Percentiles rank a stretch among this genome's conserved stretches.
These are phyloP conservation scores for Haliclystus octoradiatus DNA, from an alignment of 30 jellyfish, hydroid and myxozoan genomes.

Conservation along the genomic window DNA sequence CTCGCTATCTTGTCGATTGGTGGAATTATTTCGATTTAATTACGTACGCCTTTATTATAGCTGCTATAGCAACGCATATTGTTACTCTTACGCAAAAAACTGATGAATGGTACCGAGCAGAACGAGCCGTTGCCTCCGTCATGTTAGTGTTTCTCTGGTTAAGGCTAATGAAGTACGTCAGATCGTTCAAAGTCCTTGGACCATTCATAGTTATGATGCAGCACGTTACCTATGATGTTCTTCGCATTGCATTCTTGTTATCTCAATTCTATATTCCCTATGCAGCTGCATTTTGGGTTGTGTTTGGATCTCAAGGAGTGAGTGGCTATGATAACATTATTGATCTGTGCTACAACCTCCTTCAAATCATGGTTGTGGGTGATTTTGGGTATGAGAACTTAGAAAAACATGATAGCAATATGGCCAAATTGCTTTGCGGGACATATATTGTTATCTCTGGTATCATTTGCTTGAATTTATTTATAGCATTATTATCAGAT, in stretches of 20 bases:
- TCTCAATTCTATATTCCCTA: constrained; percentile 76
- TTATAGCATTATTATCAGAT: constrained; percentile 88
- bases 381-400: constrained; percentile 60
- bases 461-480: constrained; percentile 69
- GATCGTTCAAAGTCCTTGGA: constrained; percentile 83
- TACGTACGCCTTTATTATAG: constrained; percentile 38
- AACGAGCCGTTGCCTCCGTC: constrained; percentile 54
- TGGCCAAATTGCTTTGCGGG: constrained; percentile 79
- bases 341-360: constrained; percentile 53
- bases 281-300: constrained; percentile 87
- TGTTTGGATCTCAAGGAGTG: constrained; percentile 55
- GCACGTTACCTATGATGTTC: constrained; percentile 77
- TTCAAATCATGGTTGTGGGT: constrained; percentile 76
- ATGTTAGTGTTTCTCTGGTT: constrained; percentile 71
- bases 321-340: constrained; percentile 44
- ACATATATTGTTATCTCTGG: constrained; percentile 78
- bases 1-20: constrained; percentile 67
- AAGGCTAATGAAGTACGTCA: constrained; percentile 78
- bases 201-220: constrained; percentile 76
- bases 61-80: constrained; percentile 43
- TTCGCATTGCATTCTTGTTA: constrained; percentile 40
- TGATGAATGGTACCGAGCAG: constrained; percentile 13
- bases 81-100: constrained; percentile 23
- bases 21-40: constrained; percentile 86
- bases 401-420: constrained; percentile 18